Evolutionary conservation across 2,797 vertebrate species (phyloP).

Genomic region (Sebastes hubbsi): DNA sequence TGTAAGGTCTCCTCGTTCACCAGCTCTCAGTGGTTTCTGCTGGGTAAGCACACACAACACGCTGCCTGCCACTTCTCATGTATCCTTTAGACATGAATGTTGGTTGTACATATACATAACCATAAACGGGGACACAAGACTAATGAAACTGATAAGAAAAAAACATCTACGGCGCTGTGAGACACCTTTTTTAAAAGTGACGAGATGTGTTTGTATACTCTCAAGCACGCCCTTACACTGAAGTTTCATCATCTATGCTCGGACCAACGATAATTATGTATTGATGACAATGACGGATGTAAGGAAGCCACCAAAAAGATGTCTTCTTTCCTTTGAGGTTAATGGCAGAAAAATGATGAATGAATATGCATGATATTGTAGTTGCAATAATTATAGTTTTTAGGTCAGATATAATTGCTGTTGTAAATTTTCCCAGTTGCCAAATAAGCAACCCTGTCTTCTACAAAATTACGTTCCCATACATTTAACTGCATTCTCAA

Average conservation of each 20-base stretch:
- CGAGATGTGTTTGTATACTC: not conserved
- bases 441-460: too few species aligned
- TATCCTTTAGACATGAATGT: not conserved
- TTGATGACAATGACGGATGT: too few species aligned
- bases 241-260: not conserved
- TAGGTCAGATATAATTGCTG: too few species aligned
- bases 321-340: too few species aligned
- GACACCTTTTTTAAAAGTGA: not conserved
- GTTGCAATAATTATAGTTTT: too few species aligned
- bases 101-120: not conserved
- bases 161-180: rapidly evolving
- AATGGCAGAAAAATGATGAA: too few species aligned
- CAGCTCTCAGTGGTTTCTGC: conserved; percentile 19
- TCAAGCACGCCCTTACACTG: not conserved
- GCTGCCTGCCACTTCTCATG: not conserved
- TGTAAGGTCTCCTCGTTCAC: conserved; percentile 1
- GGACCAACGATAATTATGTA: too few species aligned
- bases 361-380: too few species aligned
- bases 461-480: too few species aligned
- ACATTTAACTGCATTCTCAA: too few species aligned
- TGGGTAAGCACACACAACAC: conserved; percentile 12
- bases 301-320: too few species aligned
- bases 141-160: rapidly evolving
- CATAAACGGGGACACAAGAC: too few species aligned
- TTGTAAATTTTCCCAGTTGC: rapidly evolving